Conservation (phyloP, 2,797 vertebrate species). For the Dermochelys coriacea region DNA sequence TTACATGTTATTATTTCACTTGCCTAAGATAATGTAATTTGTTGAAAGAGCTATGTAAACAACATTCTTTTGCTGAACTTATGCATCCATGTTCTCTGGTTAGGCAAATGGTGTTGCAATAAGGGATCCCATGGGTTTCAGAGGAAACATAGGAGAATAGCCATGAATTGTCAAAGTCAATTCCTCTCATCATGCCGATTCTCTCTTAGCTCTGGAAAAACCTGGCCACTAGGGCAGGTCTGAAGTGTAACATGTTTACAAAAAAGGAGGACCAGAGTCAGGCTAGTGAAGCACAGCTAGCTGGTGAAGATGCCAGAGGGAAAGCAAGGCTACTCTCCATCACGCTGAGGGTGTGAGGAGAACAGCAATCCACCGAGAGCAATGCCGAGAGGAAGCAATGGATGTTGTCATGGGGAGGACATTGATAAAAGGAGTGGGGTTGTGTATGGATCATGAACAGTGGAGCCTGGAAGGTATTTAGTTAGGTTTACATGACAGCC, state of each 20-base stretch:
- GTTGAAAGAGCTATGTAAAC: neutral
- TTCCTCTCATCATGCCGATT: neutral
- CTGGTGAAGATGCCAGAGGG: neutral
- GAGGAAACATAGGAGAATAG: neutral
- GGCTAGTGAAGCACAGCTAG: neutral
- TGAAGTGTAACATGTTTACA: rapidly evolving
- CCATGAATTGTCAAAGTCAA: neutral
- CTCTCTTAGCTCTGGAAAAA: neutral
- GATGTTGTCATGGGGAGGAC: neutral
- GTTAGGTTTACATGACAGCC: neutral
- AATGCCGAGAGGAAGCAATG: neutral
- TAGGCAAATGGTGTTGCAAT: neutral
- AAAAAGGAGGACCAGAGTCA: neutral
- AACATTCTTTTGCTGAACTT: neutral
- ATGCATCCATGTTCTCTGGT: neutral
- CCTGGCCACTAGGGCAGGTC: neutral
- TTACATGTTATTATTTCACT: neutral
- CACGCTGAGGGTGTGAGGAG: neutral
- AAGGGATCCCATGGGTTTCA: neutral
- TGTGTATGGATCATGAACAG: neutral
- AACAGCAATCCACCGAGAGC: neutral
- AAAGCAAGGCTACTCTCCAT: neutral
- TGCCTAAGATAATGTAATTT: neutral
- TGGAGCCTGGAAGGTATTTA: neutral
- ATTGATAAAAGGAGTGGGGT: no score